A percentile compares a stretch with the other conserved stretches of the same genome.
These are phyloP conservation scores for Acropora yongei DNA, from an alignment of 64 coral and sea anemone genomes.

Conservation along the genomic window DNA sequence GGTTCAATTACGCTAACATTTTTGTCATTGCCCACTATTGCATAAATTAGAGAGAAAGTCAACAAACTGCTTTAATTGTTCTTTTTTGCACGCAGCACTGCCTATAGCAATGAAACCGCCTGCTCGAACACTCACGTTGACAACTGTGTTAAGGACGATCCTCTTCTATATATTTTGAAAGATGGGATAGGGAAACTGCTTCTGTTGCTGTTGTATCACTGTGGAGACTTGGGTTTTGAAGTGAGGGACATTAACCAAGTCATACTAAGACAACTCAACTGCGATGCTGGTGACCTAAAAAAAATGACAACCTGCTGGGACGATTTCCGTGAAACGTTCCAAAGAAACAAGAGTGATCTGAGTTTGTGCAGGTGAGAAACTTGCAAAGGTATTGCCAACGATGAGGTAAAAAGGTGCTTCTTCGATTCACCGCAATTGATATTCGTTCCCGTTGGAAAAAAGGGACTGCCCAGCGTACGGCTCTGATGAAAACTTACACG, in stretches of 20 bases:
- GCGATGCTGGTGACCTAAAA: background rate
- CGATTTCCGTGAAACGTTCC: background rate
- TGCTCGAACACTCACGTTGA: background rate
- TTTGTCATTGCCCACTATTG: no score
- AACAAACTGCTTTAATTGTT: background rate
- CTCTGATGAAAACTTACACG: no score
- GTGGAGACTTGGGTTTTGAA: background rate
- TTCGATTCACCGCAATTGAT: no score
- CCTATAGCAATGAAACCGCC: background rate
- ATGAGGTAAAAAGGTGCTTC: no score
- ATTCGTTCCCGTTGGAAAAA: no score
- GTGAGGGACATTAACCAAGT: background rate
- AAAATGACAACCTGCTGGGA: slow-evolving; percentile 15
- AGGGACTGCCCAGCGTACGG: no score
- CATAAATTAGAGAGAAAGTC: no score
- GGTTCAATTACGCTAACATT: no score
- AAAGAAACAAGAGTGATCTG: slow-evolving; percentile 14
- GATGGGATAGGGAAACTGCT: background rate
- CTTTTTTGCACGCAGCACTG: background rate
- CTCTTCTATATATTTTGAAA: background rate
- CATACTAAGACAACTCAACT: background rate
- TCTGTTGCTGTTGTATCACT: slow-evolving; percentile 5
- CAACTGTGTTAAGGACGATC: background rate
- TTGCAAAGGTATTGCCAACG: background rate
- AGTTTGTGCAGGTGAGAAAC: slow-evolving; percentile 11